Evolutionary conservation across 2,888 invertebrate genomes (phyloP).

Genomic region (Teleiodes luculella): DNA sequence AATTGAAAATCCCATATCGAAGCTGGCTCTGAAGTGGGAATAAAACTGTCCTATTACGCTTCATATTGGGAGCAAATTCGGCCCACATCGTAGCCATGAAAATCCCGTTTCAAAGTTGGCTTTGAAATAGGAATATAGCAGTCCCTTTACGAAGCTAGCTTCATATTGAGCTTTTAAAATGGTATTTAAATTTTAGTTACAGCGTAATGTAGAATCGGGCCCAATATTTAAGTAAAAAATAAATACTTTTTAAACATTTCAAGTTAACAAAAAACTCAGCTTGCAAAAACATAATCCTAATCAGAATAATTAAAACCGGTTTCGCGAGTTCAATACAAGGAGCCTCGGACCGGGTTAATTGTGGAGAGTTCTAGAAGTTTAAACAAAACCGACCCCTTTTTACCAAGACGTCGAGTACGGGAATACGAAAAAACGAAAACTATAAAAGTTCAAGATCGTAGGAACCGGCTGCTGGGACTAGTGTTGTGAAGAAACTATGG

Average conservation of each 20-base stretch:
- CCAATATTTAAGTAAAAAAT: background rate
- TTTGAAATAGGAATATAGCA: too few species aligned
- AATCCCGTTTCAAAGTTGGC: too few species aligned
- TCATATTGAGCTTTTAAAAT: too few species aligned
- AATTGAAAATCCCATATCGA: too few species aligned
- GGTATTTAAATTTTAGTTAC: too few species aligned
- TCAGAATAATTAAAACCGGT: background rate
- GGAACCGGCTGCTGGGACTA: conserved; percentile 14
- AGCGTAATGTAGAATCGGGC: too few species aligned
- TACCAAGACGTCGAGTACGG: conserved; percentile 5
- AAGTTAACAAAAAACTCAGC: too few species aligned
- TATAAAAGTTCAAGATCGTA: conserved; percentile 14
- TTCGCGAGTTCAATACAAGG: background rate
- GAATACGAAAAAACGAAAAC: conserved; percentile 8
- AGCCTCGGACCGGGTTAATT: conserved; percentile 9
- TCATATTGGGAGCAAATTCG: too few species aligned
- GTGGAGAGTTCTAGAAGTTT: conserved; percentile 8
- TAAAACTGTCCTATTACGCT: too few species aligned
- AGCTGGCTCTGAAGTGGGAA: too few species aligned
- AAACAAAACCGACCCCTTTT: conserved; percentile 9
- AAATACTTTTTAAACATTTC: background rate
- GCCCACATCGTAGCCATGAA: too few species aligned
- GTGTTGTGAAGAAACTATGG: background rate
- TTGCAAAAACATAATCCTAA: background rate
- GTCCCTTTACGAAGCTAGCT: too few species aligned